Conservation (phyloP, 2,797 vertebrate species). For the Meda fulgida region DNA sequence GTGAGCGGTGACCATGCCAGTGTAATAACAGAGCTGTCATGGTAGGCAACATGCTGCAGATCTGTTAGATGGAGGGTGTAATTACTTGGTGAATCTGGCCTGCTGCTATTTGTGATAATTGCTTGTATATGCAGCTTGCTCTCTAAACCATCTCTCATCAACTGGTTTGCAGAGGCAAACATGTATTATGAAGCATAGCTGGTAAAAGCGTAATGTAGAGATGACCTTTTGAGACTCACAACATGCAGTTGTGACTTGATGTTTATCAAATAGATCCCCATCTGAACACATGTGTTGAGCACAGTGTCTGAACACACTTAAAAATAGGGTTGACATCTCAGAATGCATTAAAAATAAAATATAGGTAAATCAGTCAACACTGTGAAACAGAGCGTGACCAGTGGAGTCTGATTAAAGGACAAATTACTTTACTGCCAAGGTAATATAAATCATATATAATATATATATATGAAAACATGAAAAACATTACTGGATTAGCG, state of each 20-base stretch:
- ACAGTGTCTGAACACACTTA: neutral
- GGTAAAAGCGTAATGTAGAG: constrained; percentile 1
- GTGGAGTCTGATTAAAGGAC: neutral
- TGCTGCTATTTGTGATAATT: constrained; percentile 64
- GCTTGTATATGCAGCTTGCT: constrained; percentile 53
- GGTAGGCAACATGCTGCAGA: constrained; percentile 63
- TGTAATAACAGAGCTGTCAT: constrained; percentile 61
- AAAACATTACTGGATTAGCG: too few species aligned
- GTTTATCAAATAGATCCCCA: neutral
- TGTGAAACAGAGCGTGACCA: neutral
- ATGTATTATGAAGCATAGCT: constrained; percentile 3
- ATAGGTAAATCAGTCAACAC: neutral
- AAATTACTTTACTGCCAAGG: neutral
- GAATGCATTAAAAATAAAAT: neutral
- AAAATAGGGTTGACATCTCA: neutral
- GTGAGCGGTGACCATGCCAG: constrained; percentile 67
- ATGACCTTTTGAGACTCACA: neutral
- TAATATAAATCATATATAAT: too few species aligned
- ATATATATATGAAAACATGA: too few species aligned
- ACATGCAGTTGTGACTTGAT: neutral
- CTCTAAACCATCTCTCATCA: constrained; percentile 38
- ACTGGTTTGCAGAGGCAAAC: constrained; percentile 12
- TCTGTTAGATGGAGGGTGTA: constrained; percentile 71
- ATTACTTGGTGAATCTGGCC: constrained; percentile 65
- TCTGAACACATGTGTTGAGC: neutral